Evolutionary conservation across 2,113 vertebrate genomes (phyloP).

Genomic region (Tapirus terrestris): DNA sequence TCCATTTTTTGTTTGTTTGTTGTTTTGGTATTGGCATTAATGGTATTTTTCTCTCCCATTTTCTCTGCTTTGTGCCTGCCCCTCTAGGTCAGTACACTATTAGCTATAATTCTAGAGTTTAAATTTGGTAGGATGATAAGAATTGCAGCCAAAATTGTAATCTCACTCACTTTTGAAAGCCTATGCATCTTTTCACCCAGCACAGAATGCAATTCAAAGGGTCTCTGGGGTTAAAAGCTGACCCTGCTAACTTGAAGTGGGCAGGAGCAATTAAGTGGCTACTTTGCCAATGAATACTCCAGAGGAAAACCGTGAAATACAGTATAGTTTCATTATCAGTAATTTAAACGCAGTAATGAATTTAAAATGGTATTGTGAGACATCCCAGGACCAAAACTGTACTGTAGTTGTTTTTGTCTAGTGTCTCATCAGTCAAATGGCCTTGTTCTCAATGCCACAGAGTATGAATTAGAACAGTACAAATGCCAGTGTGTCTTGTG

Average conservation of each 20-base stretch:
- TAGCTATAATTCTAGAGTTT: conserved; percentile 20
- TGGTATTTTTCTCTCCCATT: neutral
- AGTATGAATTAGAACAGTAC: conserved; percentile 37
- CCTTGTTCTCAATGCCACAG: conserved; percentile 21
- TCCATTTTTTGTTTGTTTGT: conserved; percentile 4
- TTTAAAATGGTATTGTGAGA: conserved; percentile 34
- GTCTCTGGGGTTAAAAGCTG: conserved; percentile 34
- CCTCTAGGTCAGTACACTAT: conserved; percentile 8
- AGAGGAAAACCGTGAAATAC: conserved; percentile 9
- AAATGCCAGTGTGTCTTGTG: conserved; percentile 20
- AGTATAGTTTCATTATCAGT: conserved; percentile 4
- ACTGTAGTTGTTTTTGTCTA: neutral
- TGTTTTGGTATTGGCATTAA: neutral
- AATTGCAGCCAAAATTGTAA: conserved; percentile 4
- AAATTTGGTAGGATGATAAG: conserved; percentile 45
- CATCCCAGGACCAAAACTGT: neutral
- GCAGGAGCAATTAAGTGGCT: conserved; percentile 38
- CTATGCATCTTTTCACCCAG: neutral
- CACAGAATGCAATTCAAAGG: conserved; percentile 4
- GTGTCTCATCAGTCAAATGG: conserved; percentile 1
- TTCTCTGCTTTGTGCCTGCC: neutral
- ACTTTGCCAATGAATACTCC: neutral
- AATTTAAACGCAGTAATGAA: conserved; percentile 12
- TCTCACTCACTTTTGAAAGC: conserved; percentile 10
- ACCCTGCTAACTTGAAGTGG: conserved; percentile 5